Percentiles rank a stretch among this genome's conserved stretches.
These are phyloP conservation scores for Drosophila testacea DNA, from an alignment of 2,888 invertebrate species.

Conservation along the genomic window DNA sequence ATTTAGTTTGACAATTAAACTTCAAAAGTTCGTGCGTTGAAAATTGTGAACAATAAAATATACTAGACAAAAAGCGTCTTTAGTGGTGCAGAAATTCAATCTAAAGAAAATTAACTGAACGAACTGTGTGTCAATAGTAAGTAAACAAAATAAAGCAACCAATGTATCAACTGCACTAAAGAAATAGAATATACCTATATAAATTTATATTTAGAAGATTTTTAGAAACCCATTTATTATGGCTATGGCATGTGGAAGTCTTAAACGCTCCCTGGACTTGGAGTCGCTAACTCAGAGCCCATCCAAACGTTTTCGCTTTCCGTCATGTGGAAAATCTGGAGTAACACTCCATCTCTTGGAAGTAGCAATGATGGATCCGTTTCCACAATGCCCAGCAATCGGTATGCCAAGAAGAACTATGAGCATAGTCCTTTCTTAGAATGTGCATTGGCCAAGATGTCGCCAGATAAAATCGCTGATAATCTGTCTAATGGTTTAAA, in stretches of 20 bases:
- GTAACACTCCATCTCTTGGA: conserved; percentile 74
- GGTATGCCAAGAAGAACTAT: conserved; percentile 84
- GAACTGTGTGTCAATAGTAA: conserved; percentile 59
- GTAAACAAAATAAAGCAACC: conserved; percentile 1
- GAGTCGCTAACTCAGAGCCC: conserved; percentile 96
- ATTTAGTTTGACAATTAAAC: conserved; percentile 49
- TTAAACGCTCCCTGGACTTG: conserved; percentile 97
- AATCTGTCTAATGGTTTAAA: conserved; percentile 97
- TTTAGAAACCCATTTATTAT: conserved; percentile 37
- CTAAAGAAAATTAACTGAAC: conserved; percentile 60
- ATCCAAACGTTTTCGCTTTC: conserved; percentile 95
- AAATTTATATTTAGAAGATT: conserved; percentile 7
- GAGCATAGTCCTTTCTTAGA: conserved; percentile 93
- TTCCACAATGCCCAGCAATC: conserved; percentile 79
- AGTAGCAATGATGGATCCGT: conserved; percentile 37
- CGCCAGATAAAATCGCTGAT: conserved; percentile 97
- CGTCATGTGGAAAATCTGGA: conserved; percentile 91
- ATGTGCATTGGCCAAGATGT: conserved; percentile 92
- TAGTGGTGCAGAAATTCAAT: conserved; percentile 68
- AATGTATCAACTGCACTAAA: conserved; percentile 25
- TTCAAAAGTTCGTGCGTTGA: conserved; percentile 54
- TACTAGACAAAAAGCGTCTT: conserved; percentile 76
- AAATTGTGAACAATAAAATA: conserved; percentile 53
- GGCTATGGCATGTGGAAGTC: conserved; percentile 98
- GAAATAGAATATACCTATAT: conserved; percentile 24